A percentile compares a stretch with the other conserved stretches of the same genome.
Conservation (phyloP, 2,113 vertebrate genomes). For the Eulacestoma nigropectus region DNA sequence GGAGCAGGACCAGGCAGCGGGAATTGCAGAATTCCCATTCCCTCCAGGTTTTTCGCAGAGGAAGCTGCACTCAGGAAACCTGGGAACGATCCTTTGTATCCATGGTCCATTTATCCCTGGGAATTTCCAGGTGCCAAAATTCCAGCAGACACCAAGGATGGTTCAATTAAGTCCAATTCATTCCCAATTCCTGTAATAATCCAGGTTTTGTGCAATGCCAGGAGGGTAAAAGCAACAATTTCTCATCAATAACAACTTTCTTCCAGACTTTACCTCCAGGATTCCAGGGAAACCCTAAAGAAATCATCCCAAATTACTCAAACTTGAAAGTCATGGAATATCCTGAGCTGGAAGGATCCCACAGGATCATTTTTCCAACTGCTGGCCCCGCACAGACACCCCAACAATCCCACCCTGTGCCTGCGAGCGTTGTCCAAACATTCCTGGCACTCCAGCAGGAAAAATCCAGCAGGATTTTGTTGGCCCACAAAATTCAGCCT, state of each 20-base stretch:
- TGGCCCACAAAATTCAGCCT: not conserved
- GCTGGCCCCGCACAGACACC: not conserved
- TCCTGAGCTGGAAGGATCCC: not conserved
- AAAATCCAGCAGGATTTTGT: not conserved
- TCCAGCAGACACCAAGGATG: not conserved
- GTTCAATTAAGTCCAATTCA: not conserved
- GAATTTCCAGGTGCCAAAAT: not conserved
- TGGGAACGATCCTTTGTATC: not conserved
- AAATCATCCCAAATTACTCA: not conserved
- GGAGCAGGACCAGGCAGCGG: not conserved
- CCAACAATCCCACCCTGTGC: not conserved
- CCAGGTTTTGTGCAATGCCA: not conserved
- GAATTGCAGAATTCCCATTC: not conserved
- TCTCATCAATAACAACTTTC: not conserved
- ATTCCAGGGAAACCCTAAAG: not conserved
- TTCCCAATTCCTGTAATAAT: not conserved
- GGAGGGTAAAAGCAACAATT: not conserved
- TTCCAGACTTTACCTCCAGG: not conserved
- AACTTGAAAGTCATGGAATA: not conserved
- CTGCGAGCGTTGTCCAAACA: rapidly evolving
- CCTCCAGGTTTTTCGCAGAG: not conserved
- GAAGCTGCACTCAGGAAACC: not conserved
- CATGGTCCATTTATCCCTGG: rapidly evolving
- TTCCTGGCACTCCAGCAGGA: not conserved
- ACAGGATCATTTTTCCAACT: not conserved